Evolutionary conservation across 2,797 vertebrate genomes (phyloP), one percentile per base, ranked within the genome.

Genomic region (Cyprinella venusta): DNA sequence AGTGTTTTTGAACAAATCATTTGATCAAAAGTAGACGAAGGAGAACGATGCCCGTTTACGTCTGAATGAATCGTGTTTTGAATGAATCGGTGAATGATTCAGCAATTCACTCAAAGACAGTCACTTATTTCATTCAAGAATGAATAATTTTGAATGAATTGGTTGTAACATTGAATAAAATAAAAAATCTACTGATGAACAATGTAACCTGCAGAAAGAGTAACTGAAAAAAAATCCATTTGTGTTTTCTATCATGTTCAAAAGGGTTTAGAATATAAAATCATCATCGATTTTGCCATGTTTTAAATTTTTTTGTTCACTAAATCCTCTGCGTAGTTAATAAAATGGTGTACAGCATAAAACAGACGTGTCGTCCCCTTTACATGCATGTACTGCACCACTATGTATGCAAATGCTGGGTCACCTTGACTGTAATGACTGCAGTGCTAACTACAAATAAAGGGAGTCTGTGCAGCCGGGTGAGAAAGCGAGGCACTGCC

Each of bases 401-500:
- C 48, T 40, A 12, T 76, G 72, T 68, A 82, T 82, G 72, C 36
- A 76, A 76, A 82, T 68, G 18, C 48, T 56, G 61, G 81, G 81
- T 82, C 72, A 82, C 81, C 72, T 82, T 82, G 71, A 76, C 36
- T 67, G 18, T 76, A 82, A 82, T 68, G 72, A 82, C 63, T 68
- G 72, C 63, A 68, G 81, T 4, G 5, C 63, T 82, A 64, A 76
- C 81, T 76, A 33, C 63, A 82, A 82, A 82, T 76, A 76, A 76
- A 75, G 80, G n/a, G 15, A 33, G 61, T 42, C 59, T 56, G 71
- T 76, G 63, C 71, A 76, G 48, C 67, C 12, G 38, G 72, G 48
- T 10, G 18, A 67, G n/a, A 48, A 75, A 65, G 40, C 10, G 52
- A 81, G 72, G 79, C 54, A 50, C 70, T 26, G 71, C 78, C 63